Conservation (phyloP, 2,888 invertebrate genomes). For the Archaeoteleia sp. region DNA sequence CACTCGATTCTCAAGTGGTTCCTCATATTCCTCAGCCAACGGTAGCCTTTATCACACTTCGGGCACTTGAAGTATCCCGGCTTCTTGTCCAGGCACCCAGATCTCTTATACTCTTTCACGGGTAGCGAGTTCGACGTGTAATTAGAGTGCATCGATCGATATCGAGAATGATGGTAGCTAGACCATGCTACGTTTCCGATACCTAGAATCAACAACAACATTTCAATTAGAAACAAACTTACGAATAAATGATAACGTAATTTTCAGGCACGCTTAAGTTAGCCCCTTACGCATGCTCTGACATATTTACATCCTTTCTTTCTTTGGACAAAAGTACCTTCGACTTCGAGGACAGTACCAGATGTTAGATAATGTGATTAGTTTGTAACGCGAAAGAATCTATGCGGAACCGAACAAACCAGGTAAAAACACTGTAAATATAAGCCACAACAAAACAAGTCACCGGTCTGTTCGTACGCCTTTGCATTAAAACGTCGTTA, state of each 20-base stretch:
- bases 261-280: too few species aligned
- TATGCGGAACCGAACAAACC: too few species aligned
- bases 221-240: slow-evolving; percentile 23
- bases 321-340: background rate
- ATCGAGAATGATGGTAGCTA: slow-evolving; percentile 35
- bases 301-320: too few species aligned
- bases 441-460: too few species aligned
- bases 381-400: too few species aligned
- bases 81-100: slow-evolving; percentile 54
- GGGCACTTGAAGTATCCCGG: slow-evolving; percentile 75
- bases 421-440: too few species aligned
- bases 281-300: too few species aligned
- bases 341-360: too few species aligned
- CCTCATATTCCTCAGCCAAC: slow-evolving; percentile 78
- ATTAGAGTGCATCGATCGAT: slow-evolving; percentile 25
- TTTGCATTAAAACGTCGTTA: too few species aligned
- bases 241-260: too few species aligned
- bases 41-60: slow-evolving; percentile 78
- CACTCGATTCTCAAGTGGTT: slow-evolving; percentile 79
- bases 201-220: slow-evolving; percentile 52
- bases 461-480: too few species aligned
- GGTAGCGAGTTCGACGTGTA: slow-evolving; percentile 36
- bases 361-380: too few species aligned
- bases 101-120: slow-evolving; percentile 31
- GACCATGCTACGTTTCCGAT: slow-evolving; percentile 29